Evolutionary conservation across 2,113 vertebrate species (phyloP), one percentile per base, ranked within the genome.

Genomic region (Blennius ocellaris): DNA sequence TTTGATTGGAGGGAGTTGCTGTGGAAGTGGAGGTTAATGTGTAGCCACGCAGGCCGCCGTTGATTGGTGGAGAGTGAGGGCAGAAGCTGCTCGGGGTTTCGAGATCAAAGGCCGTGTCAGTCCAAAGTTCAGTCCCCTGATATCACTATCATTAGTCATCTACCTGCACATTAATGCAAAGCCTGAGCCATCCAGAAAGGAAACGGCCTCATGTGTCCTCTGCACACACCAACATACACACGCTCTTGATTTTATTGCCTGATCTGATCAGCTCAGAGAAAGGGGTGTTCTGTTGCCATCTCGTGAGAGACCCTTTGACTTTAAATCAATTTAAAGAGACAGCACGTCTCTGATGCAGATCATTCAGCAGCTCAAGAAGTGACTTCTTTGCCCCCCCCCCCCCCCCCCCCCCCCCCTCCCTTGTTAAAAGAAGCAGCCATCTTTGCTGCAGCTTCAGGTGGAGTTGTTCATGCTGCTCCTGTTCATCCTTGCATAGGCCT

Each of bases 101-200:
- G 39, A n/a, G 85, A 80, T 82, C 21, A 86, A 63, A 88, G 78
- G 59, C 72, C 78, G n/a, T 9, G 11, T 59, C 54, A 44, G 90
- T 78, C 56, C 84, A 92, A 93, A 93, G 92, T 93, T 90, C 89
- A 90, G 3, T 17, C 39, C 30, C 36, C n/a, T n/a, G 5, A 11
- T 54, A 70, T 49, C 11, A 45, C 52, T 10, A 21, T 69, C 8
- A 76, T 59, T 21, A 59, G 2, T 40, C 5, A 45, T 52, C 21
- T 30, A 30, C 21, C 21, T 30, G 21, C 21, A 30, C 21, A 30
- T 30, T 30, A 4, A 30, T 30, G 4, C 21, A 2, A 30, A 30
- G 4, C 21, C 21, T 4, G 21, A 30, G 21, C 21, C 2, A 30
- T 4, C 21, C 21, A 30, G 21, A 30, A 30, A 30, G 21, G 21